Percentiles rank a stretch among this genome's conserved stretches.
Conservation (phyloP, 2,113 vertebrate genomes). For the Morphnarchus princeps region DNA sequence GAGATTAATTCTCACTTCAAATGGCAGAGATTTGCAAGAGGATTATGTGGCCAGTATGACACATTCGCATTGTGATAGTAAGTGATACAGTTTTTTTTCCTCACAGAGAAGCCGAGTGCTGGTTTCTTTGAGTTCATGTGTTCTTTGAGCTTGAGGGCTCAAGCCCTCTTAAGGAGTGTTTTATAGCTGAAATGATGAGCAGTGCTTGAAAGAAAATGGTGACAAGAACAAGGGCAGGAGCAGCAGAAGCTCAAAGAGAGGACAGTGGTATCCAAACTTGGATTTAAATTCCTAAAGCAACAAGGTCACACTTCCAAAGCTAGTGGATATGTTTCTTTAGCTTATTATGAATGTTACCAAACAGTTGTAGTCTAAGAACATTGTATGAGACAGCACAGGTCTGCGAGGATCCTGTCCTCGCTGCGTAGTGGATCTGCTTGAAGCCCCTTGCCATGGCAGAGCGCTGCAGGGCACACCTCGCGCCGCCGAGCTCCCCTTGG, state of each 20-base stretch:
- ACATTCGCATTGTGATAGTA: background rate
- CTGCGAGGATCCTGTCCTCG: background rate
- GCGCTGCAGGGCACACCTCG: background rate
- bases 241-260: background rate
- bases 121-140: background rate
- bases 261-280: background rate
- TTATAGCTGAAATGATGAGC: background rate
- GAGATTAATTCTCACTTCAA: constrained; percentile 54
- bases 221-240: background rate
- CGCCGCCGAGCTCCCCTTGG: background rate
- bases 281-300: background rate
- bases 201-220: background rate
- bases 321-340: background rate
- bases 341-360: background rate
- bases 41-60: constrained; percentile 15
- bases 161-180: background rate
- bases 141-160: constrained; percentile 15
- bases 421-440: rapidly evolving
- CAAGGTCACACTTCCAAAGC: background rate
- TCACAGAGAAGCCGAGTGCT: background rate
- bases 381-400: background rate
- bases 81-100: background rate
- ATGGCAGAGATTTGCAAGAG: constrained; percentile 49
- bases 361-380: background rate
- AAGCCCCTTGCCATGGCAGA: background rate